Percentiles rank a stretch among this genome's conserved stretches.
These are phyloP conservation scores for Cheilosia vernalis DNA, from an alignment of 2,888 invertebrate genomes.

Conservation along the genomic window DNA sequence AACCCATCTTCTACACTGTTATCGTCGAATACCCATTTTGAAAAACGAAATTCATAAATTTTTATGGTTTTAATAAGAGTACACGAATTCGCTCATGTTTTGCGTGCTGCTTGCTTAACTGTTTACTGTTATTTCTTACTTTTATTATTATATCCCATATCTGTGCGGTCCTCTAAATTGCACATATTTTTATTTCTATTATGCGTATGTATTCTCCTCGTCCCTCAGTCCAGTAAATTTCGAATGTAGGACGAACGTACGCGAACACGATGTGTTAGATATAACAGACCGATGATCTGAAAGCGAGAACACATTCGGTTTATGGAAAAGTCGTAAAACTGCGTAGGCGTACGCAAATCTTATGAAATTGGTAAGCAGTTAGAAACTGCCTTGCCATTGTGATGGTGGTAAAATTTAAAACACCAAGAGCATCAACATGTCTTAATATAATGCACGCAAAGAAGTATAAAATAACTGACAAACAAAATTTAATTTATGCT, in stretches of 20 bases:
- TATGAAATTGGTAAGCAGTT: not conserved
- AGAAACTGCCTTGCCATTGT: not conserved
- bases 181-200: conserved; percentile 45
- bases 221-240: conserved; percentile 2
- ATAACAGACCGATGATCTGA: conserved; percentile 9
- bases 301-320: not conserved
- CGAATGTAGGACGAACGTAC: not conserved
- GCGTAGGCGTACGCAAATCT: conserved; percentile 17
- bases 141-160: conserved; percentile 44
- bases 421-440: conserved; percentile 1
- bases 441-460: conserved; percentile 7
- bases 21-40: conserved; percentile 44
- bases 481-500: conserved; percentile 17
- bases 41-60: conserved; percentile 56
- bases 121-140: conserved; percentile 34
- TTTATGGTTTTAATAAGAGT: conserved; percentile 34
- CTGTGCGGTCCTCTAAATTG: conserved; percentile 18
- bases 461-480: conserved; percentile 9
- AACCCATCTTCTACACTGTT: not conserved
- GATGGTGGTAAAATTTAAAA: not conserved
- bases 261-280: conserved; percentile 22
- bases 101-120: conserved; percentile 4
- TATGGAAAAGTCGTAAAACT: conserved; percentile 3
- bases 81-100: conserved; percentile 13
- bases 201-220: conserved; percentile 23